Base-by-base conservation (phyloP, 2,797 vertebrate genomes). In the Champsocephalus gunnari region DNA sequence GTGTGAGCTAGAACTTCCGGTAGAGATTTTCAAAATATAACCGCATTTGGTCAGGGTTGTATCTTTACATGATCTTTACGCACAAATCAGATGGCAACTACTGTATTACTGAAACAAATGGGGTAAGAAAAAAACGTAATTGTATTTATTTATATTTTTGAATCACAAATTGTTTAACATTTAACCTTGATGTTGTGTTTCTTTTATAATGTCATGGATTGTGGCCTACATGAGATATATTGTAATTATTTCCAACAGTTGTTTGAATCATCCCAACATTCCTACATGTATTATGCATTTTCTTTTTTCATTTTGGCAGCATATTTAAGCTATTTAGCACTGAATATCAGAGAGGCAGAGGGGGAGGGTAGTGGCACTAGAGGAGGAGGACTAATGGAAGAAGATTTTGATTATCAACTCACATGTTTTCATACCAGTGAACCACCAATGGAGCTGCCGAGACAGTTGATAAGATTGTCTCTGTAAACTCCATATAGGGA, bases 371-470 rank as follows among this genome's bases (percentile, higher is more conserved):
- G 43, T 65, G 45, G 63, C 62, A 5, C 61, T 57, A 16, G 14
- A 75, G 75, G 63, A 66, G 45, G 67, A 55, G 63, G 63, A 60
- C 41, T 9, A 61, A 60, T 12, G 58, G 75, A 81, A 82, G 76
- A 79, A 32, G 76, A 60, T 76, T 73, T 71, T 66, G 73, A 85
- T 84, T 83, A 85, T 88, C 85, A 77, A 44, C 78, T 75, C 57
- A 55, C 68, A 82, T 85, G 88, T 90, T 88, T 88, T 86, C 79
- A 75, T 73, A 77, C 83, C 83, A 63, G 63, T 83, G 78, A 83
- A 77, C 85, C 74, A 78, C 82, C 83, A 85, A 77, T 68, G 73
- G 67, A 85, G 83, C 77, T 61, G 44, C 34, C 34, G 2, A 38
- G 34, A 38, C 61, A 66, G 68, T 32, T 77, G 85, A 88, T 88